A percentile compares a stretch with the other conserved stretches of the same genome.
Conservation (phyloP, 2,888 invertebrate species). For the Cosmorhoe ocellata region DNA sequence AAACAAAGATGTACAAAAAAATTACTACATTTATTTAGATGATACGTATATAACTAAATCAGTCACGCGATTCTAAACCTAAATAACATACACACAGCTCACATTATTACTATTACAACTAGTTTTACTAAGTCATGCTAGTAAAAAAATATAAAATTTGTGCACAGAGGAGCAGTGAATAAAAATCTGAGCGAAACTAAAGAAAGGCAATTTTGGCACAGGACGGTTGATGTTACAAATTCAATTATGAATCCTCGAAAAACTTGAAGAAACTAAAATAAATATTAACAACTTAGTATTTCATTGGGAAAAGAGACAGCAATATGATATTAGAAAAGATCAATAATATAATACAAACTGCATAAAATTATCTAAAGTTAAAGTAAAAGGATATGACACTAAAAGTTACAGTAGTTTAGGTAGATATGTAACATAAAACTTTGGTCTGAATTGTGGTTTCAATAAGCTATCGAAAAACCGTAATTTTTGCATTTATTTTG, state of each 20-base stretch:
- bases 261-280: neutral
- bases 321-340: slow-evolving; percentile 6
- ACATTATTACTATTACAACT: slow-evolving; percentile 25
- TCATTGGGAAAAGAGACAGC: no score
- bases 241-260: neutral
- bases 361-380: slow-evolving; percentile 26
- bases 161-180: slow-evolving; percentile 26
- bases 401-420: slow-evolving; percentile 17
- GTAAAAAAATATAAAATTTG: slow-evolving; percentile 22
- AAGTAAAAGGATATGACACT: slow-evolving; percentile 30
- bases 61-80: slow-evolving; percentile 68
- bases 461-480: neutral
- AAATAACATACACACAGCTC: slow-evolving; percentile 47
- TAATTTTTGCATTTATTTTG: neutral
- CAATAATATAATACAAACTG: slow-evolving; percentile 11
- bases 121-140: slow-evolving; percentile 29
- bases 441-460: slow-evolving; percentile 25
- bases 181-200: slow-evolving; percentile 12
- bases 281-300: neutral
- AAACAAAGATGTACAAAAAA: slow-evolving; percentile 41
- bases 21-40: slow-evolving; percentile 57
- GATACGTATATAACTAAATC: slow-evolving; percentile 62
- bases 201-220: slow-evolving; percentile 20
- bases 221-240: neutral
- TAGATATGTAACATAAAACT: slow-evolving; percentile 25